Evolutionary conservation across 2,797 vertebrate genomes (phyloP).

Genomic region (Sternotherus odoratus): DNA sequence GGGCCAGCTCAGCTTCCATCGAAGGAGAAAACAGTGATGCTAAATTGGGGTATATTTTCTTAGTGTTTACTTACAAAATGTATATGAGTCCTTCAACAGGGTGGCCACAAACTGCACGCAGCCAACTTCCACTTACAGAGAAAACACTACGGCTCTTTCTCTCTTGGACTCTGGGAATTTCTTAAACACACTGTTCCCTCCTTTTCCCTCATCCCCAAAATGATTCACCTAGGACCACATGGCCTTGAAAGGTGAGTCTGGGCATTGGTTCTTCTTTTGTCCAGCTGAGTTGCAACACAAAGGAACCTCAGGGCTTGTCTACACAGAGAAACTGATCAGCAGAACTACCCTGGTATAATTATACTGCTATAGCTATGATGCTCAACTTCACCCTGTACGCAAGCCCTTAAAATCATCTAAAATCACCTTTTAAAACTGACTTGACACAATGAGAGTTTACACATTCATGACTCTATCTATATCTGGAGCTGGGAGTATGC

Average conservation of each 20-base stretch:
- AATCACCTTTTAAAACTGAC: background rate
- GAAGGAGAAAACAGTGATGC: background rate
- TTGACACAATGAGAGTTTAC: background rate
- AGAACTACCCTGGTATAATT: background rate
- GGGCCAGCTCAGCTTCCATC: background rate
- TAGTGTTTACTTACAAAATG: background rate
- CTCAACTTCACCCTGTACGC: background rate
- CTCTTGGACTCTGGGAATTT: background rate
- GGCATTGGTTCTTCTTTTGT: background rate
- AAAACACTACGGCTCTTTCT: background rate
- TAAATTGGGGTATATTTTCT: background rate
- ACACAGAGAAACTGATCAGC: background rate
- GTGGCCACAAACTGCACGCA: rapidly evolving
- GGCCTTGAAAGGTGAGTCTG: background rate
- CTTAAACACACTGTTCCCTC: background rate
- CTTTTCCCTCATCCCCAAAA: background rate
- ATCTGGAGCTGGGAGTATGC: background rate
- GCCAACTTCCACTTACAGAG: background rate
- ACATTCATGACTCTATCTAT: background rate
- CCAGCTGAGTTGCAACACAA: background rate
- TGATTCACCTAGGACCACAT: background rate
- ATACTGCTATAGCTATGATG: background rate
- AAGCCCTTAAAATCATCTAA: background rate
- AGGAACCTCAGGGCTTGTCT: background rate
- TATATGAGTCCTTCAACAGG: background rate